A percentile compares a stretch with the other conserved stretches of the same genome.
phyloP scores from a whole-genome alignment of 1,140 invertebrate species.

The Eurosta solidaginis region DNA sequence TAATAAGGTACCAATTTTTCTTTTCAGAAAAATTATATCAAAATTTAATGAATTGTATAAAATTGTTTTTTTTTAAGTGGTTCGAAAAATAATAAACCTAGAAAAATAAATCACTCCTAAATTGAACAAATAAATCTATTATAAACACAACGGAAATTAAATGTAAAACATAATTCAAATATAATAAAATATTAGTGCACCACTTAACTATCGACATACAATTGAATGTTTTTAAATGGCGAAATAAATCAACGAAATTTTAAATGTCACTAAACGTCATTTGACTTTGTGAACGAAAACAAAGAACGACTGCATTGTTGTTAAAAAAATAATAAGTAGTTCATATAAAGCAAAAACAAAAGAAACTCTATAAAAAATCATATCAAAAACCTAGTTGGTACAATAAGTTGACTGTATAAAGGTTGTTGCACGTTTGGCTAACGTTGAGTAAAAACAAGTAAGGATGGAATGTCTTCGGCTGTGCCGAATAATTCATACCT shows the following conservation, averaged over 20 bases:
- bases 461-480: too few relatives aligned
- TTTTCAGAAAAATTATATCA: too few relatives aligned
- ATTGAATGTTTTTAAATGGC: neutral
- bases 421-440: too few relatives aligned
- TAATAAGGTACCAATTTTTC: too few relatives aligned
- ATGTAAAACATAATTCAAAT: too few relatives aligned
- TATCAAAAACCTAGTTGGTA: too few relatives aligned
- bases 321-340: neutral
- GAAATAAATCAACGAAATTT: constrained; percentile 19
- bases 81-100: neutral
- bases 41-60: too few relatives aligned
- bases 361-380: neutral
- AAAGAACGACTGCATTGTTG: neutral
- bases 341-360: neutral
- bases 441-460: too few relatives aligned
- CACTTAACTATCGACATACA: neutral
- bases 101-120: neutral
- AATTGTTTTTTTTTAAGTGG: neutral
- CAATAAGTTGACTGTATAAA: too few relatives aligned
- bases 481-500: too few relatives aligned
- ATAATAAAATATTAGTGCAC: neutral
- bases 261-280: constrained; percentile 8
- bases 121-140: neutral
- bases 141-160: neutral
- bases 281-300: neutral